A percentile compares a stretch with the other conserved stretches of the same genome.
These are phyloP conservation scores for Nemotelus nigrinus DNA, from an alignment of 2,888 invertebrate genomes.

Conservation along the genomic window DNA sequence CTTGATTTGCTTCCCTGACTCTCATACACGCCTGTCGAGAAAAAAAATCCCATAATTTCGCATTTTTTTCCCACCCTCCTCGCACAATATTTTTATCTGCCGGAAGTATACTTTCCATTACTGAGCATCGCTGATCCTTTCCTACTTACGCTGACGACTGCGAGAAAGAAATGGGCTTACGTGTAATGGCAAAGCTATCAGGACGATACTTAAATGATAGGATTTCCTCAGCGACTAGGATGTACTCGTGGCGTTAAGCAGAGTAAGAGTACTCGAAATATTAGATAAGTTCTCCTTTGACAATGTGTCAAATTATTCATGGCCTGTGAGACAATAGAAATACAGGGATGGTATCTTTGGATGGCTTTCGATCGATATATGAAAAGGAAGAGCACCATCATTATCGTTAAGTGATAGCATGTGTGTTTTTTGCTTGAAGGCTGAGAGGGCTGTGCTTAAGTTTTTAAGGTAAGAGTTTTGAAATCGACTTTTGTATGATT, in stretches of 20 bases:
- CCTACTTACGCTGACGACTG: neutral
- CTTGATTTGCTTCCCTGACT: neutral
- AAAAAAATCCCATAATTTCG: neutral
- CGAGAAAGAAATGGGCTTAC: neutral
- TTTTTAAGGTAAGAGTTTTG: no score
- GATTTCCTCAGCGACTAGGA: neutral
- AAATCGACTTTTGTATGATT: no score
- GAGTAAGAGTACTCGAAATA: neutral
- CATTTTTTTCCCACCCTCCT: neutral
- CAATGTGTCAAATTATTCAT: constrained; percentile 37
- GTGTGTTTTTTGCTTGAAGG: no score
- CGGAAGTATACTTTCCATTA: constrained; percentile 21
- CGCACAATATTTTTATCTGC: neutral
- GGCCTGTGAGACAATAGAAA: constrained; percentile 20
- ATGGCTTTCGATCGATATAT: no score
- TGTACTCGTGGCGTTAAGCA: neutral
- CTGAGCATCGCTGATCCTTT: neutral
- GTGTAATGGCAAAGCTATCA: neutral
- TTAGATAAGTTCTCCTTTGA: constrained; percentile 7
- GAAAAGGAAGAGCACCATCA: no score
- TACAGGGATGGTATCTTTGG: no score
- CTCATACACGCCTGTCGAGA: no score
- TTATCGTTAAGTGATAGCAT: no score
- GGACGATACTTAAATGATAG: neutral
- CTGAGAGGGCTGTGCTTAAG: no score